Conservation (phyloP, 2,888 invertebrate genomes). For the Agrotis ipsilon region DNA sequence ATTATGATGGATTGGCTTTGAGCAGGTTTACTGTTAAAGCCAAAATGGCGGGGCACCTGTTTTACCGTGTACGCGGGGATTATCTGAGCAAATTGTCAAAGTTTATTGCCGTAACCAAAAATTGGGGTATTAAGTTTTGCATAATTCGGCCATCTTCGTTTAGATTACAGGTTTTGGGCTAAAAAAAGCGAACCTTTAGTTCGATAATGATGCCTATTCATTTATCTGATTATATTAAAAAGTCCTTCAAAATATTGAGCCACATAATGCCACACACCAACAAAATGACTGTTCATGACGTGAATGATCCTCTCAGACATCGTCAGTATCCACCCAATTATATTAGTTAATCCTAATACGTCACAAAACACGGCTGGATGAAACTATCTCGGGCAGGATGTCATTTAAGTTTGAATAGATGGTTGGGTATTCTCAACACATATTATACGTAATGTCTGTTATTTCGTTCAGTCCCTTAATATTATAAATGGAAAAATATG, state of each 20-base stretch:
- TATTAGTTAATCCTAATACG: slow-evolving; percentile 10
- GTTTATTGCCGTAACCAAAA: slow-evolving; percentile 7
- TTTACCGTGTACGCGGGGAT: slow-evolving; percentile 7
- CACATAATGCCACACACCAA: background rate
- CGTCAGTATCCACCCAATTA: slow-evolving; percentile 9
- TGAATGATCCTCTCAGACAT: background rate
- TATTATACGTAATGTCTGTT: too few relatives aligned
- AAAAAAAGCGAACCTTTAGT: background rate
- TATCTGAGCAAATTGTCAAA: slow-evolving; percentile 27
- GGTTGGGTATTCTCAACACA: slow-evolving; percentile 21
- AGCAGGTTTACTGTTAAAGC: slow-evolving; percentile 14
- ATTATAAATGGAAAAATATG: too few relatives aligned
- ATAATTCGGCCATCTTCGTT: slow-evolving; percentile 6
- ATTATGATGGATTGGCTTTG: slow-evolving; percentile 38
- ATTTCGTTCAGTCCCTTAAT: too few relatives aligned
- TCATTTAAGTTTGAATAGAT: slow-evolving; percentile 10
- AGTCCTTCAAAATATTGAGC: background rate
- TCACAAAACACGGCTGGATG: slow-evolving; percentile 16
- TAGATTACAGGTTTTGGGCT: background rate
- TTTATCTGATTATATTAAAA: background rate
- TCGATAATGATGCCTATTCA: background rate
- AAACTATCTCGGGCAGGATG: background rate
- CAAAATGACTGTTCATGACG: background rate
- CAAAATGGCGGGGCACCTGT: slow-evolving; percentile 21
- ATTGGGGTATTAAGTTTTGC: slow-evolving; percentile 4